phyloP scores from a whole-genome alignment of 2,888 invertebrate genomes.

The Habroteleia sp. region DNA sequence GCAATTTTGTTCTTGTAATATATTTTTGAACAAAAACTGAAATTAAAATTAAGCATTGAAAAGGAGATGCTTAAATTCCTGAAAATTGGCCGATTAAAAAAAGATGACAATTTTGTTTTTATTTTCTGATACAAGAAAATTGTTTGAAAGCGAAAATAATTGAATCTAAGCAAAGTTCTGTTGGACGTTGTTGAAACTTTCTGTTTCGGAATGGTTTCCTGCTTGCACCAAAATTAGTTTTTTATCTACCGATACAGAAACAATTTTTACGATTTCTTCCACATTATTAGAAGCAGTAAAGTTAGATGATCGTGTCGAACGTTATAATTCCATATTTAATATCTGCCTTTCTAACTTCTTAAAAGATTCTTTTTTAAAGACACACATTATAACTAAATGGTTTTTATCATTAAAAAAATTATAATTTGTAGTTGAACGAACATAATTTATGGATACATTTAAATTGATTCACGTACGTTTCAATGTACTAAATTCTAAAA shows the following conservation, averaged over 20 bases:
- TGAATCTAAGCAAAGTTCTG: constrained; percentile 12
- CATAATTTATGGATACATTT: not conserved
- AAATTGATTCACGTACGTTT: not conserved
- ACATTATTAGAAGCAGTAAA: constrained; percentile 35
- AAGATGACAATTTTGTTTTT: not conserved
- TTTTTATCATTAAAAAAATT: constrained; percentile 8
- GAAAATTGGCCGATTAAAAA: no score
- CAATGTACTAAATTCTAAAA: not conserved
- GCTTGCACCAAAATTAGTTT: constrained; percentile 18
- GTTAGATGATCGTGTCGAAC: constrained; percentile 25
- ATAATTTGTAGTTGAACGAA: constrained; percentile 2
- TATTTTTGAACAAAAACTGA: no score
- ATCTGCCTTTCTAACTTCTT: constrained; percentile 12
- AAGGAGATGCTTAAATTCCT: no score
- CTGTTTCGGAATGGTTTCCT: constrained; percentile 33
- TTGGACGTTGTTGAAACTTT: constrained; percentile 40
- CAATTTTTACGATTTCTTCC: constrained; percentile 31
- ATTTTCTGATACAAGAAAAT: not conserved
- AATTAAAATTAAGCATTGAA: no score
- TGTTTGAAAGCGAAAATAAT: constrained; percentile 39
- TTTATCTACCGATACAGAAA: constrained; percentile 16
- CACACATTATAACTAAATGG: constrained; percentile 7
- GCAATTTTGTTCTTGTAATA: no score
- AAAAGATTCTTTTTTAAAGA: constrained; percentile 3
- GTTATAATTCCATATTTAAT: constrained; percentile 29